phyloP scores from a whole-genome alignment of 2,113 vertebrate genomes.

The Burhinus oedicnemus region DNA sequence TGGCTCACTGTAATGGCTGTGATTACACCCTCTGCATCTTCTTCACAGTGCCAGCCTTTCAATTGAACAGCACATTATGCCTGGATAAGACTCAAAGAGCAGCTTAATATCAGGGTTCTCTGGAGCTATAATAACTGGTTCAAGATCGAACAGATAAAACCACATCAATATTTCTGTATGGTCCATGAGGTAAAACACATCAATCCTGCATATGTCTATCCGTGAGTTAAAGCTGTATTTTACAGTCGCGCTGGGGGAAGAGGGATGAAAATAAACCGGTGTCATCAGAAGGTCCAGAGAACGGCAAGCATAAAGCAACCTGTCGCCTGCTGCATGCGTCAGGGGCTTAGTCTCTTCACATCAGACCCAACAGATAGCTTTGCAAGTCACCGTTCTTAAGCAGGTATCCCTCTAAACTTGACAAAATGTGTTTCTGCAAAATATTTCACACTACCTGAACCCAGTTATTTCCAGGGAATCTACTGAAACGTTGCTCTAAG shows the following conservation, averaged over 20 bases:
- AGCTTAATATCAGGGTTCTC: conserved; percentile 80
- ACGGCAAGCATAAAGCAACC: neutral
- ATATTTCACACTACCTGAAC: neutral
- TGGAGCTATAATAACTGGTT: conserved; percentile 75
- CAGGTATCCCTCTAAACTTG: neutral
- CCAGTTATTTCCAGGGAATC: neutral
- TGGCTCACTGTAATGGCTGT: conserved; percentile 77
- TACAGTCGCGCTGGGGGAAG: neutral
- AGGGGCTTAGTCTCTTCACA: neutral
- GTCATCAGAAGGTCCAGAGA: neutral
- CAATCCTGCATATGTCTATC: conserved; percentile 12
- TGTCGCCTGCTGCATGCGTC: neutral
- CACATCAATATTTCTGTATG: conserved; percentile 60
- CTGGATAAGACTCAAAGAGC: conserved; percentile 79
- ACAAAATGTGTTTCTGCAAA: neutral
- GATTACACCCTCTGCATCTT: conserved; percentile 79
- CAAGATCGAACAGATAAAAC: conserved; percentile 72
- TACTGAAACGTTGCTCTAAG: neutral
- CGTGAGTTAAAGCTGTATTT: conserved; percentile 42
- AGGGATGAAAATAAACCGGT: neutral
- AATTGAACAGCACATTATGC: conserved; percentile 74
- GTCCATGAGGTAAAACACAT: conserved; percentile 53
- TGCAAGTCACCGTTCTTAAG: neutral
- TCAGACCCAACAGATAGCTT: neutral
- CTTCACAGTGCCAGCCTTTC: conserved; percentile 77